phyloP scores from a whole-genome alignment of 2,888 invertebrate genomes.

The Plagodis dolabraria region DNA sequence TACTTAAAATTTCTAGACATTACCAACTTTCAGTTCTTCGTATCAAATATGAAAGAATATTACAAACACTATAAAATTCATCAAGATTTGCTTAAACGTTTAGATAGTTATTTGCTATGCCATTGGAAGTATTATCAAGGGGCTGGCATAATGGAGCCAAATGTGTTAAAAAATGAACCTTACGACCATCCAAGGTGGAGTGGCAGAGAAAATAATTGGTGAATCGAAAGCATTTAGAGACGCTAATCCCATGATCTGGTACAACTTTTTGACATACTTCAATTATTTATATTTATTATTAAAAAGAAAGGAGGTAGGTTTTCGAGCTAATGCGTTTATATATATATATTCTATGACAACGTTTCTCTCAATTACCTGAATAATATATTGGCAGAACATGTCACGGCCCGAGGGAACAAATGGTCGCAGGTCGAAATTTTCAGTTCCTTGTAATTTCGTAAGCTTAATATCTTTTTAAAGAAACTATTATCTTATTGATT shows the following conservation, averaged over 20 bases:
- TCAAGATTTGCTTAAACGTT: slow-evolving; percentile 54
- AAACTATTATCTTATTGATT: too few species aligned
- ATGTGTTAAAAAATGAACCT: slow-evolving; percentile 58
- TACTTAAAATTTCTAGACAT: slow-evolving; percentile 54
- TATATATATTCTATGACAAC: too few species aligned
- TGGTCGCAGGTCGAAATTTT: too few species aligned
- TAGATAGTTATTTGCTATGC: slow-evolving; percentile 63
- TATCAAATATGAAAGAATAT: slow-evolving; percentile 54
- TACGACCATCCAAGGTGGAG: slow-evolving; percentile 65
- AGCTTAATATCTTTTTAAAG: too few species aligned
- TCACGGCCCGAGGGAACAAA: too few species aligned
- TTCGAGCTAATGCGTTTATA: too few species aligned
- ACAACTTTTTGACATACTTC: too few species aligned
- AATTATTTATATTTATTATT: too few species aligned
- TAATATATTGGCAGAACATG: too few species aligned
- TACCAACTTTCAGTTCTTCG: slow-evolving; percentile 61
- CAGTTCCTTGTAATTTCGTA: too few species aligned
- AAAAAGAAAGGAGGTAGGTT: too few species aligned
- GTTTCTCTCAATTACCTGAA: too few species aligned
- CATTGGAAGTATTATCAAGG: slow-evolving; percentile 72
- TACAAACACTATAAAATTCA: slow-evolving; percentile 62
- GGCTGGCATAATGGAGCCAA: slow-evolving; percentile 59
- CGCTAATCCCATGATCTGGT: slow-evolving; percentile 58
- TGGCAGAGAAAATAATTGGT: slow-evolving; percentile 60
- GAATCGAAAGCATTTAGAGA: slow-evolving; percentile 53